Base-by-base conservation (phyloP, 2,113 vertebrate species). In the Myodes glareolus region DNA sequence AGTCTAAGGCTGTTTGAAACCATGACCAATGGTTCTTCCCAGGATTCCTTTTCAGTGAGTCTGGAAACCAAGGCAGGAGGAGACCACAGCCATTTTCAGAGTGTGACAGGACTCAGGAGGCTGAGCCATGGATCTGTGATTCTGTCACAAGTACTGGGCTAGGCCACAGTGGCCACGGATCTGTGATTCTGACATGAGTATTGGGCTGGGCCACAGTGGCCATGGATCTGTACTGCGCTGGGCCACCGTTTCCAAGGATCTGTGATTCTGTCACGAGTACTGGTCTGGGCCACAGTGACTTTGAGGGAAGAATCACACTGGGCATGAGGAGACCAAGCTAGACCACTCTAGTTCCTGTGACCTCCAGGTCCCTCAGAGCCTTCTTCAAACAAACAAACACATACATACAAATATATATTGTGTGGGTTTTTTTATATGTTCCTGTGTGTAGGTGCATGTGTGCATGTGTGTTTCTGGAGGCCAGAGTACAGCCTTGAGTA, bases 271-370 rank as follows among this genome's bases (percentile, higher is more conserved):
- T 2, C 47, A 21, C 19, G 3, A n/a, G 23, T 67, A 0, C 45
- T 77, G 29, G 42, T 3, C 90, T 90, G 39, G 36, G 14, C 12
- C 73, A 75, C 47, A 5, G 0, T 42, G 25, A 25, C 33, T 84
- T 77, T 92, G 70, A 88, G 33, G 33, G 95, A 84, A 65, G 73
- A 27, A 82, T 25, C 36, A 92, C 55, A 92, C 68, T 68, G 58
- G 19, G 52, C 5, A 39, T 55, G 5, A 58, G 17, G 50, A 89
- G 63, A 84, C 55, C 33, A 73, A 42, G 29, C 52, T 47, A 61
- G 52, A 87, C 13, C 67, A 63, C 3, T 17, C n/a, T 12, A 42
- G 52, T 3, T 84, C 27, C 63, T 39, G 5, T 68, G 39, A 47
- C 29, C 55, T 70, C 55, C 33, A 45, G 72, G 39, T 1, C n/a